phyloP scores from a whole-genome alignment of 2,888 invertebrate species.

The Ornithoptera alexandrae region DNA sequence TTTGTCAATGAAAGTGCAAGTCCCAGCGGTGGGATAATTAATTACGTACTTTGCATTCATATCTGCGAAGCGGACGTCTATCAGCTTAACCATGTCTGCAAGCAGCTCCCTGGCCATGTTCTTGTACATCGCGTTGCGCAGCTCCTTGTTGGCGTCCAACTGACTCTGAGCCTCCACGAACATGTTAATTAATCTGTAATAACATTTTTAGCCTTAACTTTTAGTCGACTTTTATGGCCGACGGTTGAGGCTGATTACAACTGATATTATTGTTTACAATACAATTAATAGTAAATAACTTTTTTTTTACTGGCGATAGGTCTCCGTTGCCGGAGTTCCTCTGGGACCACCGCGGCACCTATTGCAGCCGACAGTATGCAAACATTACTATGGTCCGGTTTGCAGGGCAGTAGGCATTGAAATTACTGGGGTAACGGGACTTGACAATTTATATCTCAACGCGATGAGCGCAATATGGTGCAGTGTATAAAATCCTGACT shows the following conservation, averaged over 20 bases:
- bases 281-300: neutral
- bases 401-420: too few relatives aligned
- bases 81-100: constrained; percentile 36
- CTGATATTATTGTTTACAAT: neutral
- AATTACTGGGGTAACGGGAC: too few relatives aligned
- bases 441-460: too few relatives aligned
- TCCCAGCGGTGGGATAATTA: neutral
- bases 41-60: constrained; percentile 43
- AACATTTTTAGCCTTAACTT: neutral
- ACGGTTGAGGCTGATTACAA: neutral
- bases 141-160: constrained; percentile 34
- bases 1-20: too few relatives aligned
- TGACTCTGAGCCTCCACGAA: constrained; percentile 47
- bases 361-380: too few relatives aligned
- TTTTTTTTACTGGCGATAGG: neutral
- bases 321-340: too few relatives aligned
- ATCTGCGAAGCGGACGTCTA: constrained; percentile 44
- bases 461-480: too few relatives aligned
- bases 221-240: neutral
- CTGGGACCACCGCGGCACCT: too few relatives aligned
- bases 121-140: constrained; percentile 36
- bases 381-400: too few relatives aligned
- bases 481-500: too few relatives aligned
- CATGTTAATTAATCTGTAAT: constrained; percentile 13
- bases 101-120: constrained; percentile 38